Percentiles rank a stretch among this genome's conserved stretches.
phyloP scores from a whole-genome alignment of 2,113 vertebrate genomes.

The Notechis scutatus region DNA sequence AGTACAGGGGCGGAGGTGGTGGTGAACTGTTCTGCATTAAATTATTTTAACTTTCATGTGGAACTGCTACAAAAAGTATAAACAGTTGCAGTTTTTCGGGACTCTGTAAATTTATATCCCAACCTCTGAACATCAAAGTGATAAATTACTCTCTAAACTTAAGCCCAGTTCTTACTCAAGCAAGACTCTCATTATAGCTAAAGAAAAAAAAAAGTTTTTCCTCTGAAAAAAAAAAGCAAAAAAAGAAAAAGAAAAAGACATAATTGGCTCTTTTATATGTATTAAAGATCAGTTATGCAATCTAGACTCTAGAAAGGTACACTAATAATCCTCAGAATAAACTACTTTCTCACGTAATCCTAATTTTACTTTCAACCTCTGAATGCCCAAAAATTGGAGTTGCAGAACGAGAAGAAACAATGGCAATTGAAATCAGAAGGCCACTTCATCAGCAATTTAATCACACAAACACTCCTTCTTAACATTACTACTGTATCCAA shows the following conservation, averaged over 20 bases:
- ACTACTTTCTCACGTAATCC: background rate
- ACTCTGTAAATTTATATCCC: conserved; percentile 27
- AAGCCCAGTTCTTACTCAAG: background rate
- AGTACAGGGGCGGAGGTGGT: background rate
- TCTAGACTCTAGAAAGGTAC: background rate
- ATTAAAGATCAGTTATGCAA: background rate
- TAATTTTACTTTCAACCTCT: background rate
- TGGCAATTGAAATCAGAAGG: background rate
- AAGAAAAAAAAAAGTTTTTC: background rate
- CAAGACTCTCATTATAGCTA: background rate
- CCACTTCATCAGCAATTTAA: background rate
- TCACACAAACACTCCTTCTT: background rate
- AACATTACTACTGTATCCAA: background rate
- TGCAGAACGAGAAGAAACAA: background rate
- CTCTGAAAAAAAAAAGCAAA: background rate
- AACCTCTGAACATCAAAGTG: conserved; percentile 15
- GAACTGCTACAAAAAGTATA: conserved; percentile 33
- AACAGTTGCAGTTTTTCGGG: conserved; percentile 29
- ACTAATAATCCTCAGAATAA: background rate
- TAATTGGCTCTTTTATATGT: background rate
- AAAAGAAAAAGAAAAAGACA: background rate
- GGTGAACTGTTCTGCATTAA: conserved; percentile 21
- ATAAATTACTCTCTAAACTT: conserved; percentile 24
- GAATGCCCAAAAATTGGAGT: too few species aligned
- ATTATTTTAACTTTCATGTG: conserved; percentile 35